Evolutionary conservation across 2,113 vertebrate genomes (phyloP), one percentile per base, ranked within the genome.

Genomic region (Cryptotis parvus): DNA sequence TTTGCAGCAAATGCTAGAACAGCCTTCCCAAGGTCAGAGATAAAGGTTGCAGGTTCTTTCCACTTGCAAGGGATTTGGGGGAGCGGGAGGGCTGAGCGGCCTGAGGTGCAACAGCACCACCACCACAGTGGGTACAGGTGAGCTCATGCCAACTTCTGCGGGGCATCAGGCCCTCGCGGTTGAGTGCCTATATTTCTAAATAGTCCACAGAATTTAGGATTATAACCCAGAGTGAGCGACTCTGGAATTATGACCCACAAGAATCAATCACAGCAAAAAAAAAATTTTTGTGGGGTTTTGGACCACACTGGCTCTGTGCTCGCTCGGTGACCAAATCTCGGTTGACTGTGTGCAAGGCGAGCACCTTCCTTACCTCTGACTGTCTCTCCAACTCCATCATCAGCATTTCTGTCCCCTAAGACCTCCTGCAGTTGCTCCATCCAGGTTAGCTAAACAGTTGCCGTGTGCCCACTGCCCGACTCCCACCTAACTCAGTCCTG

Each of bases 211-310:
- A 22, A n/a, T n/a, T n/a, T n/a, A n/a, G n/a, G n/a, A n/a, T n/a
- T n/a, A n/a, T n/a, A n/a, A n/a, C n/a, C n/a, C 76, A 4, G 33
- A 83, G 78, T 79, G 7, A 88, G 86, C 16, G 45, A 45, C 61
- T 78, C 27, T 75, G 2, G 81, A 55, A 86, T 73, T 72, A 72
- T 35, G 86, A 75, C 66, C 55, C 73, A 70, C 63, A 39, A 87
- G 24, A 80, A 33, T 49, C 45, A 49, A 49, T 49, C 45, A 49
- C 45, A 49, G 14, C 3, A 11, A 45, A 6, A 45, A 45, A 9
- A 49, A 49, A 49, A 10, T 49, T 49, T 49, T 49, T 49, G 45
- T 12, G 45, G 45, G 45, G 10, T 6, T 9, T 49, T 49, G 45
- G 45, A 49, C 45, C 45, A 49, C 45, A 49, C 45, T 49, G 6